Evolutionary conservation across 2,113 vertebrate genomes (phyloP).

Genomic region (Xenopus laevis): DNA sequence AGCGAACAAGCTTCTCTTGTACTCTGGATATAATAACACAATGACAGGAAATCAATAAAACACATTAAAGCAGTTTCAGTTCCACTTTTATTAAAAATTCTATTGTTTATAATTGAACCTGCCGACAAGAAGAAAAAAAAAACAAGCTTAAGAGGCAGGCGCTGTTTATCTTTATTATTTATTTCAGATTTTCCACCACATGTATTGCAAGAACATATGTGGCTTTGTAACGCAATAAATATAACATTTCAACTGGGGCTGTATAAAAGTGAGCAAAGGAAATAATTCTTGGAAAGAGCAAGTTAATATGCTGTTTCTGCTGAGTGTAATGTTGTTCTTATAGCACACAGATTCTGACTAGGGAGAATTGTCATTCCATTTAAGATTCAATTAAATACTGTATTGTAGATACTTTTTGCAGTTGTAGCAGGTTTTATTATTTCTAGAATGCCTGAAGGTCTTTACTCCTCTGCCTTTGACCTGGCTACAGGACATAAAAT

Average conservation of each 20-base stretch:
- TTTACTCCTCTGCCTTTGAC: too few relatives aligned
- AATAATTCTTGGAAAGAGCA: too few relatives aligned
- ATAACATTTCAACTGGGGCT: background rate
- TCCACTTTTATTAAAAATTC: background rate
- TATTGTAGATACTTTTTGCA: too few relatives aligned
- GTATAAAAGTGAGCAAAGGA: too few relatives aligned
- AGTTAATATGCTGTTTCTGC: too few relatives aligned
- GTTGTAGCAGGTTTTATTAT: too few relatives aligned
- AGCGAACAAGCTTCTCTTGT: conserved; percentile 43
- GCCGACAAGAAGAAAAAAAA: background rate
- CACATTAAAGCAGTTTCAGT: conserved; percentile 19
- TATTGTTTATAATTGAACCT: conserved; percentile 2
- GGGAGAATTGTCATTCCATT: too few relatives aligned
- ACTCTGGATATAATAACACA: background rate
- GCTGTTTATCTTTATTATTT: background rate
- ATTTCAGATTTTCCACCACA: background rate
- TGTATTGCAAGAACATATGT: background rate
- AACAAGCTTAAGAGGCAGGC: background rate
- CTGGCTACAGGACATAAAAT: too few relatives aligned
- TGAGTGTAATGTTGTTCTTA: too few relatives aligned
- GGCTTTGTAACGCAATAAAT: background rate
- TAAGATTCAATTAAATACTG: too few relatives aligned
- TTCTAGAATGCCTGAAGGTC: too few relatives aligned
- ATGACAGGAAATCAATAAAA: conserved; percentile 18
- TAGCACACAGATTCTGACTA: too few relatives aligned